phyloP scores from a whole-genome alignment of 2,797 vertebrate species.

The Helarctos malayanus region DNA sequence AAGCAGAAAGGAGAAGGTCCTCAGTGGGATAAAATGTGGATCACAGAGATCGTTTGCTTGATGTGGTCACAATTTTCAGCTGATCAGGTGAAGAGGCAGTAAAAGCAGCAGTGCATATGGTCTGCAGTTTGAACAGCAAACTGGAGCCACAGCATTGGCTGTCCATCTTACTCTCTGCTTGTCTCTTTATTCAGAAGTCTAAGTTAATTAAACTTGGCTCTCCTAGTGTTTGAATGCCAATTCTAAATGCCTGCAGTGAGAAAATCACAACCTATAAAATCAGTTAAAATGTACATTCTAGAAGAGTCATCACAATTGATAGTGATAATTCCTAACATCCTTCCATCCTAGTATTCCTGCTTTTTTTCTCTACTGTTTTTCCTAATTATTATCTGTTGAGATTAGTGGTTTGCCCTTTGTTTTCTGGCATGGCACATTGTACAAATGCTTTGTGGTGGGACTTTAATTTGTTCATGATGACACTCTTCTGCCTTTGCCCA shows the following conservation, averaged over 20 bases:
- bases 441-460: constrained; percentile 76
- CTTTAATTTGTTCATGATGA: constrained; percentile 83
- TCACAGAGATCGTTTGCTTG: constrained; percentile 51
- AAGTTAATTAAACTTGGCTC: constrained; percentile 80
- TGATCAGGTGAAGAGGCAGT: constrained; percentile 43
- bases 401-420: constrained; percentile 79
- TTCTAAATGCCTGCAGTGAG: constrained; percentile 67
- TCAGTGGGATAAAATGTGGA: constrained; percentile 34
- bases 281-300: constrained; percentile 64
- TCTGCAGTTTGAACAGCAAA: constrained; percentile 61
- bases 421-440: constrained; percentile 80
- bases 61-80: constrained; percentile 60
- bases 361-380: constrained; percentile 41
- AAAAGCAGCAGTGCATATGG: not conserved
- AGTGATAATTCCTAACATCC: constrained; percentile 63
- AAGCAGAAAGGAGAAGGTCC: constrained; percentile 40
- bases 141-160: not conserved
- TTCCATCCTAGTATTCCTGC: constrained; percentile 50
- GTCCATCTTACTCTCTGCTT: constrained; percentile 54
- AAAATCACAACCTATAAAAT: constrained; percentile 80
- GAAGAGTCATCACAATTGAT: constrained; percentile 64
- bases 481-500: constrained; percentile 84
- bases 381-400: constrained; percentile 67
- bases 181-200: constrained; percentile 72
- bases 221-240: constrained; percentile 67